Evolutionary conservation across 1,140 invertebrate species (phyloP).

Genomic region (Adelges cooleyi): DNA sequence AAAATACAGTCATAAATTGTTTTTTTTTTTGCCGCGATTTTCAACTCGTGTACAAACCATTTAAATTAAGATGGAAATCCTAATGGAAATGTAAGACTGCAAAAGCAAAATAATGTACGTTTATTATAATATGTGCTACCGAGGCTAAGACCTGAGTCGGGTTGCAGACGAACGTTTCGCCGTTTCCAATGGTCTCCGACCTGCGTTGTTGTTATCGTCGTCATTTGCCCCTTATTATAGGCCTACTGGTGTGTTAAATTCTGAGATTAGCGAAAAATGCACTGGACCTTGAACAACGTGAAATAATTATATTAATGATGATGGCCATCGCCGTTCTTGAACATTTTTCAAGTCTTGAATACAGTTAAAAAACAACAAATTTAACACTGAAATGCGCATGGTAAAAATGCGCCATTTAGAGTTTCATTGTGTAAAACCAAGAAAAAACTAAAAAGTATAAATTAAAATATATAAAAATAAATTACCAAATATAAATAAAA

Average conservation of each 20-base stretch:
- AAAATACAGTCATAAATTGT: constrained; percentile 10
- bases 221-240: background rate
- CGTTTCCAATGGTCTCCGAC: background rate
- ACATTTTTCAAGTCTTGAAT: background rate
- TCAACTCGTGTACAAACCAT: background rate
- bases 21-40: background rate
- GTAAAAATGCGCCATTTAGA: too few relatives aligned
- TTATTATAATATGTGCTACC: constrained; percentile 15
- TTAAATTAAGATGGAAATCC: background rate
- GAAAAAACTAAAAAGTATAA: too few relatives aligned
- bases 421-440: too few relatives aligned
- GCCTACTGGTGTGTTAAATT: constrained; percentile 13
- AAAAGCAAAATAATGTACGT: constrained; percentile 11
- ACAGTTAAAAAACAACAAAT: too few relatives aligned
- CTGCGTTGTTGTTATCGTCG: background rate
- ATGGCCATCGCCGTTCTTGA: background rate
- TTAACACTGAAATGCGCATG: too few relatives aligned
- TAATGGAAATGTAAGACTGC: constrained; percentile 5
- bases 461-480: too few relatives aligned
- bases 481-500: too few relatives aligned
- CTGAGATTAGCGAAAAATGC: constrained; percentile 20
- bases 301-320: constrained; percentile 22
- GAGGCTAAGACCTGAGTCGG: background rate
- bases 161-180: constrained; percentile 8
- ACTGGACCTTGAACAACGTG: constrained; percentile 2